phyloP scores from a whole-genome alignment of 2,113 vertebrate genomes.

The Megalops atlanticus region DNA sequence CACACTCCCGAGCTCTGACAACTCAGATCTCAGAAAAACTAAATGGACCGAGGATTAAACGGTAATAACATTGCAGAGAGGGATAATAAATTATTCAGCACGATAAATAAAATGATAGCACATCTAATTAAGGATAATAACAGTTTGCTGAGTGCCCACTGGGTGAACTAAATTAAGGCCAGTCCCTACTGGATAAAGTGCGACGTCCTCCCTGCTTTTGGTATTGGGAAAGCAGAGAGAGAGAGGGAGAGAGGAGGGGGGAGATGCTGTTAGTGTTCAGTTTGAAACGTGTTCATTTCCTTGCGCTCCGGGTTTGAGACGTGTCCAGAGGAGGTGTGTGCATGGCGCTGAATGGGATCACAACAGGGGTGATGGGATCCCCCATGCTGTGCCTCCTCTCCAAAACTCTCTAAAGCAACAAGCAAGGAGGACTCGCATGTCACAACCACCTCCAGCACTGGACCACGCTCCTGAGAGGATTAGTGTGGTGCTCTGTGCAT shows the following conservation, averaged over 20 bases:
- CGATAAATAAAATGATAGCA: constrained; percentile 23
- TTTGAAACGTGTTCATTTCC: too few relatives aligned
- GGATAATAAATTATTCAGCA: constrained; percentile 27
- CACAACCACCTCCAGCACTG: too few relatives aligned
- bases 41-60: neutral
- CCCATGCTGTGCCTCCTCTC: neutral
- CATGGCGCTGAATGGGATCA: neutral
- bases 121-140: constrained; percentile 62
- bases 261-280: too few relatives aligned
- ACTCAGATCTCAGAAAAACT: neutral
- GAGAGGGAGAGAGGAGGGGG: neutral
- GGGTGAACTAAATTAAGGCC: too few relatives aligned
- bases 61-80: constrained; percentile 9
- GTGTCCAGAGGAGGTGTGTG: too few relatives aligned
- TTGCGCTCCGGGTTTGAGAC: too few relatives aligned
- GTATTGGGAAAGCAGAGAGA: neutral
- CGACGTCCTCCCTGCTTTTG: neutral
- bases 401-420: neutral
- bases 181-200: too few relatives aligned
- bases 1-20: neutral
- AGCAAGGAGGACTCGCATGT: too few relatives aligned
- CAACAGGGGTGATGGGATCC: neutral
- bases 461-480: too few relatives aligned
- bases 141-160: constrained; percentile 59
- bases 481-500: too few relatives aligned